Evolutionary conservation across 2,797 vertebrate species (phyloP), one percentile per base, ranked within the genome.

Genomic region (Staurois parvus): DNA sequence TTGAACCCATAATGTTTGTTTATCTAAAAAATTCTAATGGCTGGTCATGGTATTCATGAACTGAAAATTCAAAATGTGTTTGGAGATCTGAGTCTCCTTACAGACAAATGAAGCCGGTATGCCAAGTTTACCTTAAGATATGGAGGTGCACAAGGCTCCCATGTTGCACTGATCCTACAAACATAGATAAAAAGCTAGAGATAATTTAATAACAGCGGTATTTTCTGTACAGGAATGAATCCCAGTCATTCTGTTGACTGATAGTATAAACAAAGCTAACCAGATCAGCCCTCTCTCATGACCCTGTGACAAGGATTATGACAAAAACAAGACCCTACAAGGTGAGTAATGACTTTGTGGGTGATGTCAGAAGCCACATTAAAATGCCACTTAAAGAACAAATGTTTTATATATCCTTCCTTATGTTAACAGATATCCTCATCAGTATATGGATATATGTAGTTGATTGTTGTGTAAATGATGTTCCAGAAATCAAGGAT

Each of bases 241-340:
- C 26, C 24, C n/a, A 32, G 52, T 72, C 68, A 59, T 80, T 52
- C 52, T 67, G 59, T 72, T 29, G 48, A 81, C 32, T n/a, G n/a
- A 37, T 37, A 42, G 37, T 69, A 81, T 81, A 73, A 81, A 34
- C 79, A 72, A 70, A 56, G 19, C 40, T 81, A 62, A 32, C 72
- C 52, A 81, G 79, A 62, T 5, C 79, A 64, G 79, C 79, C 69
- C 79, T 81, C 79, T 81, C 79, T 32, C 79, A 81, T 72, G 79
- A 81, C 79, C 79, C 79, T 73, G 52, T 73, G 79, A 81, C 52
- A 81, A 73, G 59, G 79, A 81, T 72, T 81, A 81, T 72, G 79
- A 81, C 66, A 70, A 19, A 30, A 72, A 72, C 68, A 42, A 72
- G 69, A 73, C 48, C 52, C 79, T 34, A 24, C 52, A 81, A 72